These are phyloP conservation scores for Lota lota DNA, from an alignment of 2,113 vertebrate species.

Conservation along the genomic window DNA sequence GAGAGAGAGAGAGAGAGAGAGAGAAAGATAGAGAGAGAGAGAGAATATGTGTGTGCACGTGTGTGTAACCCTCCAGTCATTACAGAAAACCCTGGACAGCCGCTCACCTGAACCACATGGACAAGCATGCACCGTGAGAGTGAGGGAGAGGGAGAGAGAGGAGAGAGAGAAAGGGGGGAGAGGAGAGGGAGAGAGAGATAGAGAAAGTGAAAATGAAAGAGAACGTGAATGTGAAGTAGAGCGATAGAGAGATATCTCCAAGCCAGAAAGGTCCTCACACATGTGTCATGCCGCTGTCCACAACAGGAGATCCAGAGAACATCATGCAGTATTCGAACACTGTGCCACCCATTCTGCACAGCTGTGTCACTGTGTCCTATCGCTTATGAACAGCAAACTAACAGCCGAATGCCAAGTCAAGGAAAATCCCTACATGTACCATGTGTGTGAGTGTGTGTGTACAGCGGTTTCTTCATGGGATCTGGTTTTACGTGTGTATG, in stretches of 20 bases:
- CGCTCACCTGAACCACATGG: conserved; percentile 35
- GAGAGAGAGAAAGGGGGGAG: no score
- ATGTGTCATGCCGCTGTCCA: conserved; percentile 42
- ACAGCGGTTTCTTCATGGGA: conserved; percentile 3
- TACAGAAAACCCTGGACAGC: conserved; percentile 31
- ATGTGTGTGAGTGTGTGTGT: conserved; percentile 17
- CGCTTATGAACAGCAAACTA: background rate
- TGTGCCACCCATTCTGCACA: no score
- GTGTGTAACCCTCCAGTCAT: conserved; percentile 36
- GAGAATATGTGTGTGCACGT: conserved; percentile 9
- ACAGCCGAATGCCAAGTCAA: conserved; percentile 26
- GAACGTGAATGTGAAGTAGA: no score
- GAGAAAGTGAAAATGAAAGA: no score
- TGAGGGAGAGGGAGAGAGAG: no score
- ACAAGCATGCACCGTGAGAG: background rate
- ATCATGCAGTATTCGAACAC: conserved; percentile 27
- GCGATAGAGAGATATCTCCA: conserved; percentile 19
- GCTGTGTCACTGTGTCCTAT: background rate
- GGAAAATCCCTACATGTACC: background rate
- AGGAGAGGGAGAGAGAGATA: no score
- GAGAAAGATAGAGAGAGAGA: conserved; percentile 7
- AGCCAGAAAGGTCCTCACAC: conserved; percentile 28
- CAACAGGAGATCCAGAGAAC: conserved; percentile 29
- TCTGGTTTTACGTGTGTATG: conserved; percentile 1
- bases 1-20: background rate